Conservation (phyloP, 2,113 vertebrate species). For the Cyanoliseus patagonus region DNA sequence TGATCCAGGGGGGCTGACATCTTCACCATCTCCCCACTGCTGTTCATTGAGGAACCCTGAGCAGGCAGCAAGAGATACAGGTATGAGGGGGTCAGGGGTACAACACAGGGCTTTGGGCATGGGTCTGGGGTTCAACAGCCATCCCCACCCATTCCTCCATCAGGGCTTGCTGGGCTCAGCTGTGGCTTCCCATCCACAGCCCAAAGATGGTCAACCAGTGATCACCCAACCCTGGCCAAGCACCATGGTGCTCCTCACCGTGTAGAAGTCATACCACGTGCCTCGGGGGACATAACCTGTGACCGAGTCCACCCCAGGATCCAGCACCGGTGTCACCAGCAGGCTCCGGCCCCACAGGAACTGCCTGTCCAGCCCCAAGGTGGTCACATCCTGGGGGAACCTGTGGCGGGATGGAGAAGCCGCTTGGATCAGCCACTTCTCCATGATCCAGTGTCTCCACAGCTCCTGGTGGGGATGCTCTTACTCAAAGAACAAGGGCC, state of each 20-base stretch:
- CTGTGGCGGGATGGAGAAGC: not conserved
- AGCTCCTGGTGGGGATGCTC: not conserved
- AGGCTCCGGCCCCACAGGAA: constrained; percentile 86
- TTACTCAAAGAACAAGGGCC: constrained; percentile 88
- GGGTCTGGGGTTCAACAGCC: accelerated
- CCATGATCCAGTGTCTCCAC: accelerated
- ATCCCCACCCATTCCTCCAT: not conserved
- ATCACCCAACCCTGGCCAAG: accelerated
- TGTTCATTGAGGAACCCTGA: constrained; percentile 78
- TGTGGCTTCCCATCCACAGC: not conserved
- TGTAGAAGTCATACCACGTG: constrained; percentile 86
- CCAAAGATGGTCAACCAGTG: accelerated
- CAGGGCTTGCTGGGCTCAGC: not conserved
- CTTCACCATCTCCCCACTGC: constrained; percentile 79
- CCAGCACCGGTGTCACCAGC: constrained; percentile 84
- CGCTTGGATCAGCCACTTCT: accelerated
- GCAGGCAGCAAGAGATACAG: accelerated
- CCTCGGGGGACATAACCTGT: constrained; percentile 82
- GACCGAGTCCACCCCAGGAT: constrained; percentile 74
- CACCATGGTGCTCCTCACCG: constrained; percentile 55
- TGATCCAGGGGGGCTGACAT: constrained; percentile 82
- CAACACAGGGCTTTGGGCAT: accelerated
- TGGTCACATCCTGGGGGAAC: constrained; percentile 79
- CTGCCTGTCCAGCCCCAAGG: constrained; percentile 82
- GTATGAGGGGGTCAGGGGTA: not conserved